Evolutionary conservation across 2,113 vertebrate species (phyloP).

Genomic region (Oceanodroma tethys): DNA sequence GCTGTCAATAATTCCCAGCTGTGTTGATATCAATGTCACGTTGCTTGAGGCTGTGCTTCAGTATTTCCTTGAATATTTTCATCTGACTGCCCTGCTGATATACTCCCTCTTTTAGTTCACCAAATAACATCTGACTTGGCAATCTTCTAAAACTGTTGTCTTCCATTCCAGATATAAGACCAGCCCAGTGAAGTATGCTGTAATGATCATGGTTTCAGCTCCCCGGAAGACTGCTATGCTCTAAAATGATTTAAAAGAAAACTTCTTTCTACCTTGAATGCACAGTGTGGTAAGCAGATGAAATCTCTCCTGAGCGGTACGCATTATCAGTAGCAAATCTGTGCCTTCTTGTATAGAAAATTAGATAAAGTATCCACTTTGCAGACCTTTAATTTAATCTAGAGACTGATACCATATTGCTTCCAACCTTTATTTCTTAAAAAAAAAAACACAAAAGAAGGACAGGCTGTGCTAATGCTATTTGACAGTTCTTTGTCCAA

Average conservation of each 20-base stretch:
- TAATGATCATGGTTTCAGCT: neutral
- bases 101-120: neutral
- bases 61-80: neutral
- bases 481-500: conserved; percentile 12
- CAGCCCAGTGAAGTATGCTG: neutral
- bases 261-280: neutral
- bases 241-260: neutral
- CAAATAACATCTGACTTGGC: neutral
- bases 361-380: neutral
- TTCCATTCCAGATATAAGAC: neutral
- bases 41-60: neutral
- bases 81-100: neutral
- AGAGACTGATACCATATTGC: neutral
- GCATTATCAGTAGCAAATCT: neutral
- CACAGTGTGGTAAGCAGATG: neutral
- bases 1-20: neutral
- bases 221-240: neutral
- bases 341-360: neutral
- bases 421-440: neutral
- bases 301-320: neutral
- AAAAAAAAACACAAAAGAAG: neutral
- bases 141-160: neutral
- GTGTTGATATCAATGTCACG: no score
- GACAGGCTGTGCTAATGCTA: neutral
- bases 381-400: neutral